Base-by-base conservation (phyloP, 2,113 vertebrate genomes). In the Saguinus imperator region DNA sequence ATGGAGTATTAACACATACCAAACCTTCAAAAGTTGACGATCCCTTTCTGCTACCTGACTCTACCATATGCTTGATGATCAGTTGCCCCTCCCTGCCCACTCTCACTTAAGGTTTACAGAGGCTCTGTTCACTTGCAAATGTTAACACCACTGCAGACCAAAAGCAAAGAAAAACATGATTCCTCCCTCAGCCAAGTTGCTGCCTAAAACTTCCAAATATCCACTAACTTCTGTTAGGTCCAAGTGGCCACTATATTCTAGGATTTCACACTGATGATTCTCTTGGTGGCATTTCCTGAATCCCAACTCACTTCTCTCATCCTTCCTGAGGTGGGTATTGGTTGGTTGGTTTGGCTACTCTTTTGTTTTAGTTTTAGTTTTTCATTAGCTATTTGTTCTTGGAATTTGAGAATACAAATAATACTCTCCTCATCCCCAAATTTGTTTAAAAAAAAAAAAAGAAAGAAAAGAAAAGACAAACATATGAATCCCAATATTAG, bases 71-170 rank as follows among this genome's bases (percentile, higher is more conserved):
- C 14, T n/a, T 73, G 14, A 45, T 18, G 37, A 1, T 80, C 55
- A 29, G 5, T 8, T 25, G 8, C 20, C 43, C 13, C 16, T 8
- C 23, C 48, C 5, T 32, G 9, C 8, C 23, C 0, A 18, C n/a
- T 43, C 25, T 66, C 35, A 32, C 23, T 50, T 29, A 12, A 20
- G 25, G 21, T 20, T 48, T 4, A 4, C 45, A 80, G 3, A 37
- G 7, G 8, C 8, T 35, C 43, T 11, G 35, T 35, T 91, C 66
- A 17, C 55, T 25, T 8, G 2, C 37, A 58, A 80, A 43, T 10
- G 10, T 4, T 3, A 29, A 52, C 4, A 0, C 32, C 48, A 43
- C n/a, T 25, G 27, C 6, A 79, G 27, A 43, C 32, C 25, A 43
- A 88, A 91, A 10, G 8, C 12, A 20, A 83, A 87, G 37, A 20